Evolutionary conservation across 2,113 vertebrate species (phyloP).

Genomic region (Chloropsis cyanopogon): DNA sequence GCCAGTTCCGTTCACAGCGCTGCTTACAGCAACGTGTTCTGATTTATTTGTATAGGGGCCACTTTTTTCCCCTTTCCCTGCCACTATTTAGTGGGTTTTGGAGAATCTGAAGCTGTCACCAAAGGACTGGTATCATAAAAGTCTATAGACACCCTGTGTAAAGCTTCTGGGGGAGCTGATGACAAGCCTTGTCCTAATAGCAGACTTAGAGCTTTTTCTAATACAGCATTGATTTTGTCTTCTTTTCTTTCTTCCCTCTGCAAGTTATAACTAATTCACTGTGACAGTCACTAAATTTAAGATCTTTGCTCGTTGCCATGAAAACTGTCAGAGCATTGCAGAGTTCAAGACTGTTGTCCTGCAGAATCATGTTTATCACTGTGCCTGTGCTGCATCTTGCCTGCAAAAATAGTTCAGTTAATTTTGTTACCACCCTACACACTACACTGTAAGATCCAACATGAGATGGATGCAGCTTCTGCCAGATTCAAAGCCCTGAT

Average conservation of each 20-base stretch:
- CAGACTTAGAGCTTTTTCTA: background rate
- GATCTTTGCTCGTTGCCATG: constrained; percentile 16
- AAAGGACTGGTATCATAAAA: background rate
- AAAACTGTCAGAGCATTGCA: background rate
- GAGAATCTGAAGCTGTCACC: background rate
- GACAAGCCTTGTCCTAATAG: background rate
- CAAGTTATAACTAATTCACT: background rate
- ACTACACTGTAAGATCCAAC: background rate
- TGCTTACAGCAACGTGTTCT: background rate
- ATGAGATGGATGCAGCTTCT: background rate
- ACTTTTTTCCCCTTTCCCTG: background rate
- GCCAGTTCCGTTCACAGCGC: background rate
- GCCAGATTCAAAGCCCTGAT: background rate
- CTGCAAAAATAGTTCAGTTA: background rate
- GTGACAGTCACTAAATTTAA: background rate
- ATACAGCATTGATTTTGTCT: background rate
- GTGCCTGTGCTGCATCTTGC: background rate
- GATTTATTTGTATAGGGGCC: background rate
- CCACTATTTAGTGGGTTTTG: background rate
- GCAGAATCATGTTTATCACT: background rate
- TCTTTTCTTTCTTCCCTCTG: background rate
- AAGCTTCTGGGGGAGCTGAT: background rate
- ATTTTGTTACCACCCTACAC: background rate
- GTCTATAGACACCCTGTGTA: background rate
- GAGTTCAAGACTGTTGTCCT: constrained; percentile 5